A percentile compares a stretch with the other conserved stretches of the same genome.
Conservation (phyloP, 2,113 vertebrate species). For the Callaeas wilsoni region DNA sequence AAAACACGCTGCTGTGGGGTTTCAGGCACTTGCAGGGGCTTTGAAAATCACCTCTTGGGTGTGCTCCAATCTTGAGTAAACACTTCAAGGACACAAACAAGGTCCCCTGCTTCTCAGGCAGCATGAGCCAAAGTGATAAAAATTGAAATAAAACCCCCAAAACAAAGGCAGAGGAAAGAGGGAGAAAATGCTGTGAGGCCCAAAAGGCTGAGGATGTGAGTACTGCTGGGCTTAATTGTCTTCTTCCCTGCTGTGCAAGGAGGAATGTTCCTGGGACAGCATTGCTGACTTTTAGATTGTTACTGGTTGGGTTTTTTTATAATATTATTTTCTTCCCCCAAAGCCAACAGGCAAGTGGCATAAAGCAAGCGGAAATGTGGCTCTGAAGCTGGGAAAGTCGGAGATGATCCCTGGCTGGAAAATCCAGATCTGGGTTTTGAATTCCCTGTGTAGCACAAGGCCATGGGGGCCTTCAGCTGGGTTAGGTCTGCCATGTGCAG, state of each 20-base stretch:
- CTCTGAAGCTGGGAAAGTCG: background rate
- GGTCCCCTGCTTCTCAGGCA: background rate
- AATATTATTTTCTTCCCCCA: background rate
- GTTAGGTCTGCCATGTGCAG: background rate
- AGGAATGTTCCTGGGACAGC: background rate
- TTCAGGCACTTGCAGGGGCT: background rate
- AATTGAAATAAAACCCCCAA: background rate
- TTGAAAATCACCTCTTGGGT: background rate
- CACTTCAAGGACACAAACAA: background rate
- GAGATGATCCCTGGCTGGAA: background rate
- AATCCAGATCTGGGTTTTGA: background rate
- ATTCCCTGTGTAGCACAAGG: background rate
- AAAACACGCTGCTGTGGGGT: background rate
- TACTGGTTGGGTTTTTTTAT: background rate
- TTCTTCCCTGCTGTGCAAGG: background rate
- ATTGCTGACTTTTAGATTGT: background rate
- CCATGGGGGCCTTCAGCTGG: background rate
- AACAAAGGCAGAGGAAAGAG: slow-evolving; percentile 2
- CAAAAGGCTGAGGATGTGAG: slow-evolving; percentile 29
- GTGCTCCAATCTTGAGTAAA: background rate
- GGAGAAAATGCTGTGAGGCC: background rate
- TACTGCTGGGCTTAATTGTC: slow-evolving; percentile 24
- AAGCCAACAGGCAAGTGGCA: background rate
- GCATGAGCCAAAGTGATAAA: background rate
- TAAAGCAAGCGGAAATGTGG: background rate